Conservation (phyloP, 2,113 vertebrate genomes). For the Gila orcuttii region DNA sequence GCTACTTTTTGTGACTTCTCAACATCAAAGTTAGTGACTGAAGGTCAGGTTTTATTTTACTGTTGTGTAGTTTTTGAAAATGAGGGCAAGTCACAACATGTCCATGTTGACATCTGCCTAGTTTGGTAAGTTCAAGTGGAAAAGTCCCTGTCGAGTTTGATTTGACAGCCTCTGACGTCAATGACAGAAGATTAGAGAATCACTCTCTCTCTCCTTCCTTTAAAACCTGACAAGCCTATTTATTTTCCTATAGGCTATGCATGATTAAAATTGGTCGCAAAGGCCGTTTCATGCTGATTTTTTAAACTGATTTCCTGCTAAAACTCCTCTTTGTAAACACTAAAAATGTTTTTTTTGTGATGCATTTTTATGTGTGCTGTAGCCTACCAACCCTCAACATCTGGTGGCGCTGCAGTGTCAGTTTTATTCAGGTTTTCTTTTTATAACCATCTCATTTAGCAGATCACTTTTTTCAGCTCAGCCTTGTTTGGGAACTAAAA, state of each 20-base stretch:
- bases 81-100: neutral
- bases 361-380: neutral
- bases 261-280: neutral
- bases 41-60: neutral
- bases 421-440: neutral
- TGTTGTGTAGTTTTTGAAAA: neutral
- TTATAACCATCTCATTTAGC: neutral
- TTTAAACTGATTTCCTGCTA: neutral
- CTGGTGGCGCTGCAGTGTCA: constrained; percentile 15
- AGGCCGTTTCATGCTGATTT: neutral
- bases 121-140: neutral
- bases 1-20: neutral
- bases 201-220: neutral
- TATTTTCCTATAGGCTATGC: neutral
- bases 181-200: neutral
- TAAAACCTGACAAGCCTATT: neutral
- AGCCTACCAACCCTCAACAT: neutral
- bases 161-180: neutral
- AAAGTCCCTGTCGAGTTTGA: neutral
- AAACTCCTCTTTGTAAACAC: neutral
- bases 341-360: neutral
- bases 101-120: neutral
- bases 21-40: neutral
- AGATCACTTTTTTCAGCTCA: constrained; percentile 8
- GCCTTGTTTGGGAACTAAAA: constrained; percentile 5